These are phyloP conservation scores for Phaedon cochleariae DNA, from an alignment of 2,888 invertebrate genomes.

Conservation along the genomic window DNA sequence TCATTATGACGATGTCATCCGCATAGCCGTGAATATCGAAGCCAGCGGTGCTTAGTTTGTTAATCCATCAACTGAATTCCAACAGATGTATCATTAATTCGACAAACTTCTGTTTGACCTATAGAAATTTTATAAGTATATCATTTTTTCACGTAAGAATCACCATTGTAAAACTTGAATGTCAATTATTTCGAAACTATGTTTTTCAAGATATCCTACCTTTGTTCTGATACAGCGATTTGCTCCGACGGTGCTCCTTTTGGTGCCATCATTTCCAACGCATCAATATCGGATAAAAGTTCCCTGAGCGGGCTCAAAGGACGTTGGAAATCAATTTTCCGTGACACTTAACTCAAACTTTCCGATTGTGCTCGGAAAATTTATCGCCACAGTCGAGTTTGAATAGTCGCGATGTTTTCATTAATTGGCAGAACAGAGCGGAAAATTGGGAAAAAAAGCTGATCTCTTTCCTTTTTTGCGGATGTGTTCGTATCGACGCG, in stretches of 20 bases:
- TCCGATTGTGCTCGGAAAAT: slow-evolving; percentile 7
- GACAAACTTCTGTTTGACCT: no score
- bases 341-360: slow-evolving; percentile 11
- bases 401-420: slow-evolving; percentile 15
- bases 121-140: no score
- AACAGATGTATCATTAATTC: no score
- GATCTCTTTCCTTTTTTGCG: background rate
- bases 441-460: background rate
- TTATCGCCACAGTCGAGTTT: slow-evolving; percentile 9
- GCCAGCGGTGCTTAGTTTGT: no score
- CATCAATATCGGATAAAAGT: slow-evolving; percentile 10
- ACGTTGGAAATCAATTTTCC: slow-evolving; percentile 7
- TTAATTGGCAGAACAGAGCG: background rate
- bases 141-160: no score
- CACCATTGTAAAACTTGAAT: no score
- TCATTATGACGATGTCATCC: no score
- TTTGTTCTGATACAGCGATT: no score
- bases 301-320: background rate
- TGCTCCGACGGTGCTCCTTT: background rate
- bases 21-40: no score
- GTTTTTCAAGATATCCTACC: no score
- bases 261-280: slow-evolving; percentile 5
- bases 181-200: no score
- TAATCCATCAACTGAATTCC: no score
- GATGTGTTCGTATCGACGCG: background rate